Evolutionary conservation across 2,113 vertebrate species (phyloP).

Genomic region (Poecilia latipinna): DNA sequence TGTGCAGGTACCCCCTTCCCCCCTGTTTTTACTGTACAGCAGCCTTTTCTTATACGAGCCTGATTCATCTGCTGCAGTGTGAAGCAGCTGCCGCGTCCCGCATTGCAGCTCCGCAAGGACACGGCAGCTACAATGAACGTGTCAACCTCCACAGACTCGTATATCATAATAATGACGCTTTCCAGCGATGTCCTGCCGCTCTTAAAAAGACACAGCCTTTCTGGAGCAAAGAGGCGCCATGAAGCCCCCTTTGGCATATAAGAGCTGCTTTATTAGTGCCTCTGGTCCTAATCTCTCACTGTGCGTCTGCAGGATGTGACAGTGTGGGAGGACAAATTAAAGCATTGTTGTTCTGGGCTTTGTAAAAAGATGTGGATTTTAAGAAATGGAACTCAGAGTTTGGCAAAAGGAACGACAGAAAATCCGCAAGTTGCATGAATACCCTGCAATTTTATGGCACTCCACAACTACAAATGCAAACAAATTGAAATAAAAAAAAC

Average conservation of each 20-base stretch:
- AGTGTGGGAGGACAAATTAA: slow-evolving; percentile 4
- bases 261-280: slow-evolving; percentile 11
- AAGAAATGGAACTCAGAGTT: background rate
- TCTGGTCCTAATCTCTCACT: slow-evolving; percentile 8
- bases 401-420: background rate
- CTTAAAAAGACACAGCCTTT: slow-evolving; percentile 14
- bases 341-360: background rate
- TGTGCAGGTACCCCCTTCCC: background rate
- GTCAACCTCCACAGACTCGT: slow-evolving; percentile 55
- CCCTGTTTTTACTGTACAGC: slow-evolving; percentile 7
- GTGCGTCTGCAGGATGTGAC: slow-evolving; percentile 10
- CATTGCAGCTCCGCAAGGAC: slow-evolving; percentile 82
- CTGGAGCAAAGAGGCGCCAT: slow-evolving; percentile 44
- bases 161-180: slow-evolving; percentile 55
- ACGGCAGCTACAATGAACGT: slow-evolving; percentile 40
- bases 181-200: slow-evolving; percentile 1
- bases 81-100: slow-evolving; percentile 67
- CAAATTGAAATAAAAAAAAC: background rate
- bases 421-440: slow-evolving; percentile 46
- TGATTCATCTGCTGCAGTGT: slow-evolving; percentile 65
- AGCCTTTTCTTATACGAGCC: slow-evolving; percentile 21
- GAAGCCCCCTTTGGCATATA: slow-evolving; percentile 15
- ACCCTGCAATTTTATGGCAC: background rate
- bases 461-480: background rate
- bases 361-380: background rate